Percentiles rank a stretch among this genome's conserved stretches.
phyloP scores from a whole-genome alignment of 2,888 invertebrate species.

The Serrognathus titanus region DNA sequence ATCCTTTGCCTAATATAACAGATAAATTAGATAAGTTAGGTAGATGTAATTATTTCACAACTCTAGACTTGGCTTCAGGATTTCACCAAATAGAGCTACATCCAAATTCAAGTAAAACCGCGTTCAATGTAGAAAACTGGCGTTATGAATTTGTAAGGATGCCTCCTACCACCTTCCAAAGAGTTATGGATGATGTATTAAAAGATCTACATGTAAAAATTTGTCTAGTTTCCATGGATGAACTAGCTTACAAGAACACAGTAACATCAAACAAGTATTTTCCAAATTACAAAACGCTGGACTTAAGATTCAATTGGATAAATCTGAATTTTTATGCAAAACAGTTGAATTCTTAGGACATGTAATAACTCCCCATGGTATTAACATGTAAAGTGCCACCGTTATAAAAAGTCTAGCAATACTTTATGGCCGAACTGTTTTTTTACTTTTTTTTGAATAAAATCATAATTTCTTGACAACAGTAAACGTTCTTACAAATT shows the following conservation, averaged over 20 bases:
- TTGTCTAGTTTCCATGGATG: conserved; percentile 27
- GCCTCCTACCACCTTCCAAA: conserved; percentile 30
- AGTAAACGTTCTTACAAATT: no score
- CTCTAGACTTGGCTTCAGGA: conserved; percentile 34
- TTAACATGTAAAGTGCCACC: not conserved
- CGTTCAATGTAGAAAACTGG: conserved; percentile 30
- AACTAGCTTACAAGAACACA: conserved; percentile 23
- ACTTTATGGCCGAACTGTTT: no score
- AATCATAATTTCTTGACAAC: no score
- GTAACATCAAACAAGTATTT: conserved; percentile 18
- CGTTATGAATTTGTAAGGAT: conserved; percentile 31
- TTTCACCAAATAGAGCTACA: conserved; percentile 37
- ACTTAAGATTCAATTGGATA: conserved; percentile 22
- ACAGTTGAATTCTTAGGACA: conserved; percentile 14
- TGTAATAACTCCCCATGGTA: conserved; percentile 10
- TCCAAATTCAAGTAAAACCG: conserved; percentile 30
- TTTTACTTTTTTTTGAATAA: no score
- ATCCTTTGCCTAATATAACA: conserved; percentile 26
- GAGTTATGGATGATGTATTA: conserved; percentile 26
- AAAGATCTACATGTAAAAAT: conserved; percentile 17
- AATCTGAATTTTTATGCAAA: conserved; percentile 10
- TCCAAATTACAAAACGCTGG: conserved; percentile 2
- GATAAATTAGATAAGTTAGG: conserved; percentile 20
- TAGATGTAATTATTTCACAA: conserved; percentile 32
- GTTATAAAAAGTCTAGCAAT: no score